Conservation (phyloP, 2,888 invertebrate species). For the Parnassius orleans region DNA sequence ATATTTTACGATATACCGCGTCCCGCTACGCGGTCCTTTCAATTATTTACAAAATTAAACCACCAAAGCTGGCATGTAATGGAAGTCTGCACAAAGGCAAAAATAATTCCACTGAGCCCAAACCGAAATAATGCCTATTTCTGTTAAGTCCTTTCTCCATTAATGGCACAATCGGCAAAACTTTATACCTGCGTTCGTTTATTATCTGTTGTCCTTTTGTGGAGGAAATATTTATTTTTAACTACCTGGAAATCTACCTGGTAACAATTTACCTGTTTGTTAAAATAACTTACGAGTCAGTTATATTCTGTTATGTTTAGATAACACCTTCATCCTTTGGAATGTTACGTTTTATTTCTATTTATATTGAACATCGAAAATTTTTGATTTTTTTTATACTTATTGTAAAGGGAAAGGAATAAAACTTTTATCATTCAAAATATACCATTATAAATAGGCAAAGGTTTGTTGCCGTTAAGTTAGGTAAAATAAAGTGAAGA, state of each 20-base stretch:
- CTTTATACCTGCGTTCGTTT: constrained; percentile 19
- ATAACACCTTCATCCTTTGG: too few species aligned
- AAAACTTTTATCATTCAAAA: too few species aligned
- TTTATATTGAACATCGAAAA: too few species aligned
- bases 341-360: too few species aligned
- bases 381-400: too few species aligned
- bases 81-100: constrained; percentile 2
- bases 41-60: constrained; percentile 23
- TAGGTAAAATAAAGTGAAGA: too few species aligned
- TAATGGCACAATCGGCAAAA: constrained; percentile 17
- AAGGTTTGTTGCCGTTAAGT: too few species aligned
- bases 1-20: constrained; percentile 16
- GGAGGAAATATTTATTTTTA: constrained; percentile 5
- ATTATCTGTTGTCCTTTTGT: constrained; percentile 18
- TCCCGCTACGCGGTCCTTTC: constrained; percentile 1
- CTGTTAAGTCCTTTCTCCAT: constrained; percentile 4
- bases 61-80: constrained; percentile 7
- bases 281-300: too few species aligned
- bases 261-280: neutral
- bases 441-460: too few species aligned
- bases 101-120: constrained; percentile 6
- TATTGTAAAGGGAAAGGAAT: too few species aligned
- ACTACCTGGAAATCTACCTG: constrained; percentile 25
- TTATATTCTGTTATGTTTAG: too few species aligned
- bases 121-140: constrained; percentile 1